Evolutionary conservation across 2,888 invertebrate species (phyloP).

Genomic region (Sinodicranocentrus sp.): DNA sequence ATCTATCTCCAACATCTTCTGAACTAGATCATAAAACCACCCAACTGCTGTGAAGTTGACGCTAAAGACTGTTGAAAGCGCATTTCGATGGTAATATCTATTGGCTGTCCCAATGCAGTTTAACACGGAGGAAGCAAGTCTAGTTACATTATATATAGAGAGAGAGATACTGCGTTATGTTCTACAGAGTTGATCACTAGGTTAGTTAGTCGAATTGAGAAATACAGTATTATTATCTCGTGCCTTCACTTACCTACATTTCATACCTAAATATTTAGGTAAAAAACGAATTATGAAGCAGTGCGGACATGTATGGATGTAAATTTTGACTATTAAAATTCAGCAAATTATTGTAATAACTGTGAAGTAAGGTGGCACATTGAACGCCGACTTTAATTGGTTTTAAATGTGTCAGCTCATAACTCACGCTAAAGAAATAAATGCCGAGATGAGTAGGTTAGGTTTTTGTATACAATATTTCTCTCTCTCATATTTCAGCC

Average conservation of each 20-base stretch:
- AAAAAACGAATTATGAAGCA: background rate
- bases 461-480: background rate
- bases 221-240: no score
- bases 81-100: background rate
- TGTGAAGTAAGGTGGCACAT: constrained; percentile 33
- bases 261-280: background rate
- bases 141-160: no score
- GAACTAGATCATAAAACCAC: constrained; percentile 59
- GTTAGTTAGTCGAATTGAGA: background rate
- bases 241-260: no score
- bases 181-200: background rate
- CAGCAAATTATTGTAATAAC: constrained; percentile 42
- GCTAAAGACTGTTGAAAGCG: constrained; percentile 3
- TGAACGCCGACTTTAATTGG: constrained; percentile 49
- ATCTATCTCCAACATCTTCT: constrained; percentile 7
- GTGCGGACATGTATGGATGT: constrained; percentile 19
- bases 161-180: background rate
- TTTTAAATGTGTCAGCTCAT: constrained; percentile 55
- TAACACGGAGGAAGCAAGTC: background rate
- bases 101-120: background rate
- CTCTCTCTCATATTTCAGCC: constrained; percentile 12
- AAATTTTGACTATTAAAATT: constrained; percentile 40
- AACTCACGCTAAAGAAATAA: constrained; percentile 27
- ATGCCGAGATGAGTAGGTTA: background rate
- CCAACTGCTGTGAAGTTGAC: constrained; percentile 15